These are phyloP conservation scores for Penaeus monodon DNA, from an alignment of 2,888 invertebrate genomes.

Conservation along the genomic window DNA sequence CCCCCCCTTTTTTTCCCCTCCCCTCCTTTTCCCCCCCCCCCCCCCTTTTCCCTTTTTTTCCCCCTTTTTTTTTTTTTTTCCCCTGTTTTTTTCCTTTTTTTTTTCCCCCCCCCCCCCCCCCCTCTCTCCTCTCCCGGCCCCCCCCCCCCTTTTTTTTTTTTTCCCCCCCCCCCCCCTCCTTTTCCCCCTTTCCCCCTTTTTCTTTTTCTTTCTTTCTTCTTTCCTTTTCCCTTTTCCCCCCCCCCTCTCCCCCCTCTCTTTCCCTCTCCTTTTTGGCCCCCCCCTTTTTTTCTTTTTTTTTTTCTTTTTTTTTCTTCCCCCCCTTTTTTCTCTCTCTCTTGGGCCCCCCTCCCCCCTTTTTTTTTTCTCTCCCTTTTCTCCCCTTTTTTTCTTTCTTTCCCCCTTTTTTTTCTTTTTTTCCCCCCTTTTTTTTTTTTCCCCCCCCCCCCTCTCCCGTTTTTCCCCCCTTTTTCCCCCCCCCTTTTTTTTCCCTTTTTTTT, in stretches of 20 bases:
- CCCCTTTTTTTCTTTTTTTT: not conserved
- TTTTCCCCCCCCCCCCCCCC: too few species aligned
- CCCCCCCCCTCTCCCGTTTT: not conserved
- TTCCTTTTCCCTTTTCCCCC: not conserved
- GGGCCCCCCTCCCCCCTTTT: not conserved
- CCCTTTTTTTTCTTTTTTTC: not conserved
- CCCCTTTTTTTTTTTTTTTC: not conserved
- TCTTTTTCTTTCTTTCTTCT: too few species aligned
- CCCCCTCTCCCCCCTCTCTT: not conserved
- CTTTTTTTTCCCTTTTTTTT: not conserved
- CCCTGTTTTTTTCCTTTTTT: too few species aligned
- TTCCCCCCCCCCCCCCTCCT: too few species aligned
- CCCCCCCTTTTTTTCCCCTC: too few species aligned
- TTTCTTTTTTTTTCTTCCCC: not conserved
- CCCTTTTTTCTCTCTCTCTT: not conserved
- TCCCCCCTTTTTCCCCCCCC: not conserved
- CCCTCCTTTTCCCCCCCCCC: too few species aligned
- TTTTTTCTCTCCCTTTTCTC: not conserved
- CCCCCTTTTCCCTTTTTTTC: constrained; percentile 27
- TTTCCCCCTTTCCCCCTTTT: too few species aligned
- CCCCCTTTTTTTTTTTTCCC: constrained; percentile 10
- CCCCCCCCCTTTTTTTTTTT: too few species aligned
- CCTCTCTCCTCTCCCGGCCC: fast-evolving
- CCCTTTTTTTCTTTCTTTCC: not conserved
- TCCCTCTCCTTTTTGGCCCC: not conserved